Evolutionary conservation across 2,113 vertebrate genomes (phyloP), one percentile per base, ranked within the genome.

Genomic region (Campylomormyrus tamandua): DNA sequence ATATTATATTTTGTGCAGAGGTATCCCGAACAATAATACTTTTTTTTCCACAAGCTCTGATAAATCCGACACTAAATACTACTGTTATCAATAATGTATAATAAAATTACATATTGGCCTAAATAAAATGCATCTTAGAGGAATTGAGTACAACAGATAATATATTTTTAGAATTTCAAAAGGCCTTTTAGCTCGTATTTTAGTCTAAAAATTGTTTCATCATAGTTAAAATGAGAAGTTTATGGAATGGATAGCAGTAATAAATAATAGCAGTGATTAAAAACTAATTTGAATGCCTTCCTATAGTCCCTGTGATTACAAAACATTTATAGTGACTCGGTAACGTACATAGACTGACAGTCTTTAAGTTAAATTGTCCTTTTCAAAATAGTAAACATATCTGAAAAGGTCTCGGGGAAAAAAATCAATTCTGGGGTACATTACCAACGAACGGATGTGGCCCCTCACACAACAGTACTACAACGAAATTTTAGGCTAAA

Each of bases 311-410:
- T 80, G 74, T 77, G 13, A 39, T 77, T 77, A 13, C 31, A 35
- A 39, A 80, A 80, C 39, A 39, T 80, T 80, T 42, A 42, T 19
- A 31, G 74, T 42, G 39, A 80, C 31, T 80, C 74, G 17, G 74
- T 21, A 85, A 48, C 21, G 1, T 13, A 96, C 95, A 42, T 46
- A 45, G 48, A 31, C 90, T 83, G 62, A 45, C 96, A 95, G 89
- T 93, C 94, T 93, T 95, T 93, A 95, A 95, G 35, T 17, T 31
- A 39, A 42, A 80, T 80, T 15, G 13, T 7, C 3, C 15, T 19
- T 17, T 42, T 39, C 35, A 42, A 77, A 77, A 77, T 35, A 77
- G 13, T 19, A 77, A 77, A 77, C n/a, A 66, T 66, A 66, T 66
- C n/a, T 66, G 62, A 66, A 58, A 58, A 58, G 56, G 6, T 58